A percentile compares a stretch with the other conserved stretches of the same genome.
Conservation (phyloP, 2,888 invertebrate species). For the Leuctra nigra region DNA sequence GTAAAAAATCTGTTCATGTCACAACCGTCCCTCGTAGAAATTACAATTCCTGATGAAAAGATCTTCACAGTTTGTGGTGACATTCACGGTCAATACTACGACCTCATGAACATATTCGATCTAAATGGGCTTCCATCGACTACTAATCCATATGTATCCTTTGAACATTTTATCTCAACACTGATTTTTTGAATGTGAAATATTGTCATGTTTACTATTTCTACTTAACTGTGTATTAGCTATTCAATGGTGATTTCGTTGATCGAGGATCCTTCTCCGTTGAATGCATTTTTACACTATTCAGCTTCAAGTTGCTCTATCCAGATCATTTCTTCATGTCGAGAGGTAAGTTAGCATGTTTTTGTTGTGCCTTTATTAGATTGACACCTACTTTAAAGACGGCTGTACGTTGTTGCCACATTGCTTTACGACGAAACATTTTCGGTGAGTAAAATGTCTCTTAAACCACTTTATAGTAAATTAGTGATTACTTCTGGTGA, state of each 20-base stretch:
- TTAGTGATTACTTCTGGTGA: no score
- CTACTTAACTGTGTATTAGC: conserved; percentile 39
- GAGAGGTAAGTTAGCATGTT: conserved; percentile 62
- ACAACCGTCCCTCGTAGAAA: conserved; percentile 85
- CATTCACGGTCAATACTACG: conserved; percentile 98
- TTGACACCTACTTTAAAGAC: no score
- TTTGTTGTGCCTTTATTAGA: no score
- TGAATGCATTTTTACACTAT: conserved; percentile 95
- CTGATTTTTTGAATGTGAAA: neutral
- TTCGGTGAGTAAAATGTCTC: no score
- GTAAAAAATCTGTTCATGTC: conserved; percentile 76
- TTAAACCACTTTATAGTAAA: no score
- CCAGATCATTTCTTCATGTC: conserved; percentile 97
- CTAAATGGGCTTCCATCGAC: conserved; percentile 94
- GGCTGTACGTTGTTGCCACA: no score
- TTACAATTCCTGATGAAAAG: conserved; percentile 72
- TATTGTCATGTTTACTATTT: neutral
- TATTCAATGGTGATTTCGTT: conserved; percentile 99
- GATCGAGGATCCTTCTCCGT: conserved; percentile 99
- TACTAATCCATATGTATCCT: conserved; percentile 85
- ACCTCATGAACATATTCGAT: conserved; percentile 95
- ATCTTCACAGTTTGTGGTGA: conserved; percentile 99
- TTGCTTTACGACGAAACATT: no score
- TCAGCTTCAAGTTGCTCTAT: conserved; percentile 93
- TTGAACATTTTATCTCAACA: no score